Evolutionary conservation across 2,797 vertebrate genomes (phyloP).

Genomic region (Nannoperca obscura): DNA sequence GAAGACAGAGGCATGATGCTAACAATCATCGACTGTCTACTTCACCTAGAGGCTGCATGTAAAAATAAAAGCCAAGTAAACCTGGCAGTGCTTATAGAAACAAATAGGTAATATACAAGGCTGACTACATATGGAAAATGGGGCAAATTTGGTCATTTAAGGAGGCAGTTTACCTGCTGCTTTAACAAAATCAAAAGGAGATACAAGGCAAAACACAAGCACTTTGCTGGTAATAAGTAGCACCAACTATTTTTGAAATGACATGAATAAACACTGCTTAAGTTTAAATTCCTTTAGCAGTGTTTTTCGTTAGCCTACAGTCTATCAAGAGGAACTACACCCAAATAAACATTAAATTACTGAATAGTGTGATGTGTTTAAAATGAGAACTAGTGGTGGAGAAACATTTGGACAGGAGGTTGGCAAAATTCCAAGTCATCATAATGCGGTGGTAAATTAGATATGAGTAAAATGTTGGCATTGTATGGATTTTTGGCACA

Average conservation of each 20-base stretch:
- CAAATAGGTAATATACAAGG: slow-evolving; percentile 34
- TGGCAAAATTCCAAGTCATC: slow-evolving; percentile 65
- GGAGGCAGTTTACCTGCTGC: slow-evolving; percentile 77
- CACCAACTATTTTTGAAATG: slow-evolving; percentile 74
- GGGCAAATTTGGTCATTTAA: slow-evolving; percentile 72
- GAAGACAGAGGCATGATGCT: slow-evolving; percentile 29
- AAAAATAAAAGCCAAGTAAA: slow-evolving; percentile 63
- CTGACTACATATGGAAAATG: slow-evolving; percentile 41
- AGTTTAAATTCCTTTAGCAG: slow-evolving; percentile 33
- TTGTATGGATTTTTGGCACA: slow-evolving; percentile 76
- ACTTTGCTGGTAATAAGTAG: slow-evolving; percentile 81
- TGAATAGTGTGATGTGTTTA: slow-evolving; percentile 31
- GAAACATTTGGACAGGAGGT: slow-evolving; percentile 53
- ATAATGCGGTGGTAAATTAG: slow-evolving; percentile 44
- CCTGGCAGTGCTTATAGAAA: slow-evolving; percentile 66
- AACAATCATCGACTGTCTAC: slow-evolving; percentile 47
- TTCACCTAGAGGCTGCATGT: slow-evolving; percentile 42
- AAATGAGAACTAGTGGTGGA: slow-evolving; percentile 38
- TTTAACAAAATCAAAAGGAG: slow-evolving; percentile 68
- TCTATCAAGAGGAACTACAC: slow-evolving; percentile 37
- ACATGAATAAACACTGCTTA: slow-evolving; percentile 47
- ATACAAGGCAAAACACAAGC: slow-evolving; percentile 76
- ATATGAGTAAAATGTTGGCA: slow-evolving; percentile 57
- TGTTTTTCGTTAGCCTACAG: not conserved
- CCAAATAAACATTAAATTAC: slow-evolving; percentile 28